A percentile compares a stretch with the other conserved stretches of the same genome.
These are phyloP conservation scores for Arrhopalites spinosus DNA, from an alignment of 2,888 invertebrate species.

Conservation along the genomic window DNA sequence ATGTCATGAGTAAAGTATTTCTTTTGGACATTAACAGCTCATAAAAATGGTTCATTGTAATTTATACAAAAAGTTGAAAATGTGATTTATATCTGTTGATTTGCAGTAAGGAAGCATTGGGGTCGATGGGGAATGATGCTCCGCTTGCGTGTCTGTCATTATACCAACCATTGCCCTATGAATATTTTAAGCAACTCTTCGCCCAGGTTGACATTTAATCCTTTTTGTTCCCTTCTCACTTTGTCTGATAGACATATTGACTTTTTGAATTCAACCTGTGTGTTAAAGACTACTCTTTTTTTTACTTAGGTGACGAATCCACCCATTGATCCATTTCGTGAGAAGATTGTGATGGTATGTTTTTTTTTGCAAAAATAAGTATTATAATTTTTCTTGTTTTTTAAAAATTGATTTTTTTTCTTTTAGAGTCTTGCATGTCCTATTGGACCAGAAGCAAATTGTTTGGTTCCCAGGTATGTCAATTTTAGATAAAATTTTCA, in stretches of 20 bases:
- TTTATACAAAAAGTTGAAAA: too few relatives aligned
- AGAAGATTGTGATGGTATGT: slow-evolving; percentile 99
- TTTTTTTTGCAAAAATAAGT: too few relatives aligned
- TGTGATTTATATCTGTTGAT: neutral
- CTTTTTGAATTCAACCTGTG: too few relatives aligned
- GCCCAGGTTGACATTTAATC: slow-evolving; percentile 74
- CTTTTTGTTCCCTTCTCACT: too few relatives aligned
- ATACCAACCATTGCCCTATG: slow-evolving; percentile 92
- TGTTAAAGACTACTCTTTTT: too few relatives aligned
- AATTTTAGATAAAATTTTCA: too few relatives aligned
- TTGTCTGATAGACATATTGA: too few relatives aligned
- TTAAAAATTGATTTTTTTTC: too few relatives aligned
- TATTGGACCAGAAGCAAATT: slow-evolving; percentile 94
- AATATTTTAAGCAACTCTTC: slow-evolving; percentile 98
- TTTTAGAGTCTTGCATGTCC: slow-evolving; percentile 93
- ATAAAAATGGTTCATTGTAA: too few relatives aligned
- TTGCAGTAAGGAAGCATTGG: slow-evolving; percentile 92
- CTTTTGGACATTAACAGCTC: too few relatives aligned
- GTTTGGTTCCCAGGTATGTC: slow-evolving; percentile 88
- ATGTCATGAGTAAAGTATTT: too few relatives aligned
- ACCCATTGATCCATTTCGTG: slow-evolving; percentile 98
- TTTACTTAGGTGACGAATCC: slow-evolving; percentile 98
- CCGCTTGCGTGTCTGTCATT: slow-evolving; percentile 95
- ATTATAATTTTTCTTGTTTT: too few relatives aligned
- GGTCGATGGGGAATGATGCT: slow-evolving; percentile 99